Base-by-base conservation (phyloP, 2,888 invertebrate genomes). In the Chrysolina americana region DNA sequence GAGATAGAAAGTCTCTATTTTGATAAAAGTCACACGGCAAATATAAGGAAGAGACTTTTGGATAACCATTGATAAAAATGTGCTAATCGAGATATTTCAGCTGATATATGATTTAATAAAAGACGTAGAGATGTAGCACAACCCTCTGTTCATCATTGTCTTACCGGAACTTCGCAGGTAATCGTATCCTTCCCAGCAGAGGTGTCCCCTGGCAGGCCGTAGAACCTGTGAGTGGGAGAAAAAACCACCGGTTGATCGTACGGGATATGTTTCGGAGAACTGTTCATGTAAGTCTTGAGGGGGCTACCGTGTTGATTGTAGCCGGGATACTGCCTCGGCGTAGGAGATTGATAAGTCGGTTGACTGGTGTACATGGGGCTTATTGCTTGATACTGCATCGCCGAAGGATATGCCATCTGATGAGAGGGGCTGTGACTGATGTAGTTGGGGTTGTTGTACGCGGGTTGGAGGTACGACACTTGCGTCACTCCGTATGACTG, bases 401-500 rank as follows among this genome's bases (percentile, higher is more conserved):
- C 85, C 36, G 85, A 84, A 11, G 85, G 80, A 65, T 86, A 85
- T 17, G 83, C 78, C 56, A 68, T 81, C 70, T 75, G 78, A 68
- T 81, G 81, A n/a, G 82, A 76, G 1, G 80, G 73, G 41, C 76
- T 81, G 56, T 82, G 83, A 13, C 79, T 66, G n/a, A 81, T 78
- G 73, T 83, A 83, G 70, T 76, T 78, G 21, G 81, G 80, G 63
- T 76, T 81, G 65, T 71, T 73, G 70, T 83, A 81, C 65, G 76
- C 77, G n/a, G 80, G 65, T 71, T 83, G 85, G 59, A 83, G 77
- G 70, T 85, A 85, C 23, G 82, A 76, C 11, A 81, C 79, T 76
- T 85, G 85, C 10, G 84, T 80, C 5, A 88, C 85, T 50, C 87
- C 88, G 80, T 87, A 87, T 11, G 86, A 83, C 79, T 87, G 88